These are phyloP conservation scores for Xylocampa areola DNA, from an alignment of 2,888 invertebrate genomes.

Conservation along the genomic window DNA sequence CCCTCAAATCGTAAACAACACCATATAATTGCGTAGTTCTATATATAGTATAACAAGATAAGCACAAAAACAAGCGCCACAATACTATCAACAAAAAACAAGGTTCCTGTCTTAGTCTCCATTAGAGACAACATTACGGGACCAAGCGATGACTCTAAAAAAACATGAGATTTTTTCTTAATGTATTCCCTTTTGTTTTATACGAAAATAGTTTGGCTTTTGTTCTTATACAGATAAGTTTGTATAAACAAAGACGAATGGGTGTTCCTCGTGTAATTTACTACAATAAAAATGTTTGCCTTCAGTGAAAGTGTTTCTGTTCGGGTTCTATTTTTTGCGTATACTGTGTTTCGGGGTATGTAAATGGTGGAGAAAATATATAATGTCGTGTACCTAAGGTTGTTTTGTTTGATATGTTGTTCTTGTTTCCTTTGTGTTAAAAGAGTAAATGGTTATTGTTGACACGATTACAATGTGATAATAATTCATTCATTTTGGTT, in stretches of 20 bases:
- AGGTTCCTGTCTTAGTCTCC: slow-evolving; percentile 23
- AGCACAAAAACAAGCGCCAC: not conserved
- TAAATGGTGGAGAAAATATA: slow-evolving; percentile 35
- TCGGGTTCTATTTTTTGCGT: slow-evolving; percentile 19
- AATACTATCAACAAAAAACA: slow-evolving; percentile 24
- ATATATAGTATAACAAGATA: not conserved
- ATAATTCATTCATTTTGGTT: too few relatives aligned
- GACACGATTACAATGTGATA: too few relatives aligned
- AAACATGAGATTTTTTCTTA: slow-evolving; percentile 53
- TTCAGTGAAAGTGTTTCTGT: slow-evolving; percentile 33
- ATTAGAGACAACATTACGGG: slow-evolving; percentile 46
- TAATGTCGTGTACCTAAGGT: slow-evolving; percentile 12
- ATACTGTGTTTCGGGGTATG: slow-evolving; percentile 19
- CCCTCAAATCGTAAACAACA: too few relatives aligned
- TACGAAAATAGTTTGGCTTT: slow-evolving; percentile 57
- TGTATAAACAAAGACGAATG: slow-evolving; percentile 53
- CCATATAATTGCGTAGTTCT: too few relatives aligned
- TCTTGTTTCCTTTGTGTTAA: slow-evolving; percentile 9
- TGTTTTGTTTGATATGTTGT: slow-evolving; percentile 38
- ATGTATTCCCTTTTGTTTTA: slow-evolving; percentile 59
- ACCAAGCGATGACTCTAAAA: slow-evolving; percentile 39
- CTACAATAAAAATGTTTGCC: slow-evolving; percentile 53
- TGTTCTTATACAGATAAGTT: slow-evolving; percentile 53
- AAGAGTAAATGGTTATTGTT: slow-evolving; percentile 22
- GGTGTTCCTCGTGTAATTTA: slow-evolving; percentile 42